Evolutionary conservation across 1,140 invertebrate species (phyloP).

Genomic region (Holotrichia oblita): DNA sequence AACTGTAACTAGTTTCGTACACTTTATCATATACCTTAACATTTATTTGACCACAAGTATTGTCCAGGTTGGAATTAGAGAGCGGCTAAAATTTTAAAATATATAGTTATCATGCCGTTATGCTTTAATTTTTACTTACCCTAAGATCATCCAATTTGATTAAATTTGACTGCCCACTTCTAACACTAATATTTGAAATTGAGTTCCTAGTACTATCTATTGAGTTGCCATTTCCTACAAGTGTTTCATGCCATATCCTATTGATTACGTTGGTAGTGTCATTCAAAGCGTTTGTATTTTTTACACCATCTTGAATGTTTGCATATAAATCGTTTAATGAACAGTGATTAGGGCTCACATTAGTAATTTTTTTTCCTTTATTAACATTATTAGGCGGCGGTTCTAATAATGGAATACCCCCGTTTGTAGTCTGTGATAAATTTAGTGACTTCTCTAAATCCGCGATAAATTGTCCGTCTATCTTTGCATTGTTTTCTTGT

Average conservation of each 20-base stretch:
- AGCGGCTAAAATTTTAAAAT: not conserved
- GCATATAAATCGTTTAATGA: slow-evolving; percentile 29
- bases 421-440: slow-evolving; percentile 24
- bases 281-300: slow-evolving; percentile 45
- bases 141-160: slow-evolving; percentile 45
- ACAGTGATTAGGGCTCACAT: slow-evolving; percentile 13
- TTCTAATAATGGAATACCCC: slow-evolving; percentile 46
- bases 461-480: slow-evolving; percentile 54
- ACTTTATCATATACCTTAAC: slow-evolving; percentile 23
- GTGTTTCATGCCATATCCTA: slow-evolving; percentile 62
- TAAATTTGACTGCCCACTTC: not conserved
- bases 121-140: slow-evolving; percentile 35
- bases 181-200: not conserved
- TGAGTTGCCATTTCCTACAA: slow-evolving; percentile 47
- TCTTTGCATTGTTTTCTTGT: not conserved
- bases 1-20: slow-evolving; percentile 15
- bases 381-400: slow-evolving; percentile 41
- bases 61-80: not conserved
- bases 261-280: slow-evolving; percentile 61
- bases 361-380: not conserved
- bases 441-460: slow-evolving; percentile 42
- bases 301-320: not conserved
- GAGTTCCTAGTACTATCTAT: slow-evolving; percentile 46
- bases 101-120: not conserved
- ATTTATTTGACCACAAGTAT: slow-evolving; percentile 22